Base-by-base conservation (phyloP, 2,888 invertebrate species). In the Drosophila anomelani region DNA sequence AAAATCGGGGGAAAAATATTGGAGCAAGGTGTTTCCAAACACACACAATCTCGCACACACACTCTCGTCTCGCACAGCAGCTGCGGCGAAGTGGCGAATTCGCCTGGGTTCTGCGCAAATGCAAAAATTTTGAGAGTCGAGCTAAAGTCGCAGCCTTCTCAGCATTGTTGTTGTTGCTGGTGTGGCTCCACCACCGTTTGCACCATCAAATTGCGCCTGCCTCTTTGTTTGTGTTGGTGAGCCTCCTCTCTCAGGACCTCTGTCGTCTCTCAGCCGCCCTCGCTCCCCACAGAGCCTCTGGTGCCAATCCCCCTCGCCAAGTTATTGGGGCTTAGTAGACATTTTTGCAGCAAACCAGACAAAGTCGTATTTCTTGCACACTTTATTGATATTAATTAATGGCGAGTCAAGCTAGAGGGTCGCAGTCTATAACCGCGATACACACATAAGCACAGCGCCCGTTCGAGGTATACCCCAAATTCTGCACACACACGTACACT, bases 301-400 rank as follows among this genome's bases (percentile, higher is more conserved):
- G 81, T 80, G 83, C 83, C 84, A 89, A 81, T 85, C 82, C 80
- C 82, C 38, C 60, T 55, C 83, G 80, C 80, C 85, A 85, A 88
- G 83, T 80, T 90, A 90, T 87, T 90, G 84, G 84, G 90, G 90
- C 88, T 90, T 90, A 90, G 89, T 90, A 89, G 89, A 90, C 88
- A 90, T 81, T 90, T 90, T 90, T 90, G 79, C 59, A 77, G 86
- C 88, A 84, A 23, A 78, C 76, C 79, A 81, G 80, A 80, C 80
- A 88, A 82, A 76, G 85, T 83, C 77, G 72, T 79, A 58, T 77
- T 75, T 75, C 69, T 78, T 75, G 64, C 69, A 82, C 75, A 63
- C 71, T 70, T 55, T 32, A 51, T 63, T 54, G n/a, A 67, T 79
- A 67, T 73, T 75, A 79, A 79, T 79, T 76, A 44, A 79, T 72